These are phyloP conservation scores for Panagrolaimus sp. DNA, from an alignment of 1,140 invertebrate species.

Conservation along the genomic window DNA sequence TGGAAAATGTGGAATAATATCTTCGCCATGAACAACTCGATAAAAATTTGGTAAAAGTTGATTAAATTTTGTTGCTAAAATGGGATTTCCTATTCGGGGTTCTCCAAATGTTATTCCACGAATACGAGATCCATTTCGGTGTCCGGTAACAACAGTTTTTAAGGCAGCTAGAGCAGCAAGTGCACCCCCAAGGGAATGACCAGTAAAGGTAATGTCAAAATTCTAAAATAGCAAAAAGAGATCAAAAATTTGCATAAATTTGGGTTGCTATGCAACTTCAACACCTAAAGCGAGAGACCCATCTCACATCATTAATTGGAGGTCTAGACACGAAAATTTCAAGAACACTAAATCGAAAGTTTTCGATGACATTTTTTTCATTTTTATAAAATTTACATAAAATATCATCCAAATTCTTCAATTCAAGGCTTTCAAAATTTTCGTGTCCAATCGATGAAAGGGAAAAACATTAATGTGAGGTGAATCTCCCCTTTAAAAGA, in stretches of 20 bases:
- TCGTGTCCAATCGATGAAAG: no score
- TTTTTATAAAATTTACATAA: no score
- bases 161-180: constrained; percentile 11
- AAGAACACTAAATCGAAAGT: no score
- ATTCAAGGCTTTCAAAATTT: no score
- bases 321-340: no score
- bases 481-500: not conserved
- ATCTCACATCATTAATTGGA: no score
- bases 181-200: constrained; percentile 18
- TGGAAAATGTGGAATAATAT: constrained; percentile 18
- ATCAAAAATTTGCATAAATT: not conserved
- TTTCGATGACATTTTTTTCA: no score
- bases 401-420: no score
- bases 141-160: not conserved
- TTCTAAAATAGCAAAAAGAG: not conserved
- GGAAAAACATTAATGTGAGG: no score
- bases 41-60: not conserved
- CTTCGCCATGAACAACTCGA: constrained; percentile 13
- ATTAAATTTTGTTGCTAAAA: not conserved
- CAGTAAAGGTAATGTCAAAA: not conserved
- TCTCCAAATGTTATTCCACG: not conserved
- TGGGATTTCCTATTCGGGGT: constrained; percentile 11
- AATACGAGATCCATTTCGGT: not conserved
- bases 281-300: no score
- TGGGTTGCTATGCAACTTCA: no score